phyloP scores from a whole-genome alignment of 2,797 vertebrate species.

The Trachurus trachurus region DNA sequence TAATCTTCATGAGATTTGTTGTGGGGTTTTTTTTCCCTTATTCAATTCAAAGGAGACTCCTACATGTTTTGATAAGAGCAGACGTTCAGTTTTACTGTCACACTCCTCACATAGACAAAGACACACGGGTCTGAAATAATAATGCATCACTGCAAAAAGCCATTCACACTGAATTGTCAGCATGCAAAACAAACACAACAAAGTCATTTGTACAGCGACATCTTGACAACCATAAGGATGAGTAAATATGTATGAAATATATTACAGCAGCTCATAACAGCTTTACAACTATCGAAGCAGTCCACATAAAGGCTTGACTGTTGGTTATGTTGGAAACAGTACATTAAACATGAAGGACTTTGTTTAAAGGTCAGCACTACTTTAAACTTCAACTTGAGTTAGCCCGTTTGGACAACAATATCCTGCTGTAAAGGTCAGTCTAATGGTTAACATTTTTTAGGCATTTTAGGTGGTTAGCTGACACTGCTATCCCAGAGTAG shows the following conservation, averaged over 20 bases:
- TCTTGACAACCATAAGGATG: constrained; percentile 9
- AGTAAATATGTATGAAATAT: constrained; percentile 12
- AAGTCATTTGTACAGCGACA: not conserved
- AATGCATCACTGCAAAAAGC: not conserved
- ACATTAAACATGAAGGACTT: constrained; percentile 37
- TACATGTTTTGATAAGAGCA: not conserved
- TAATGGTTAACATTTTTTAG: constrained; percentile 68
- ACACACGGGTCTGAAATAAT: not conserved
- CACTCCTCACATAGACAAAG: too few species aligned
- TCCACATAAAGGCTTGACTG: constrained; percentile 25
- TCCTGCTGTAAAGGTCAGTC: constrained; percentile 60
- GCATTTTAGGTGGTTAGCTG: constrained; percentile 40
- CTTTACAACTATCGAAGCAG: constrained; percentile 13
- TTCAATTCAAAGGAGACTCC: constrained; percentile 1
- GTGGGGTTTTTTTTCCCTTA: not conserved
- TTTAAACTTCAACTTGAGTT: constrained; percentile 60
- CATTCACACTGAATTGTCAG: not conserved
- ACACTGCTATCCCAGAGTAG: constrained; percentile 43
- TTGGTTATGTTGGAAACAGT: constrained; percentile 39
- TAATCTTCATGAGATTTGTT: not conserved
- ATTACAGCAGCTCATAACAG: not conserved
- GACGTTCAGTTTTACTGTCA: not conserved
- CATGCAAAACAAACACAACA: not conserved
- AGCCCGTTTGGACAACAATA: constrained; percentile 45
- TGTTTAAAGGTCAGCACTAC: constrained; percentile 63